Evolutionary conservation across 2,888 invertebrate species (phyloP).

Genomic region (Acleris sparsana): DNA sequence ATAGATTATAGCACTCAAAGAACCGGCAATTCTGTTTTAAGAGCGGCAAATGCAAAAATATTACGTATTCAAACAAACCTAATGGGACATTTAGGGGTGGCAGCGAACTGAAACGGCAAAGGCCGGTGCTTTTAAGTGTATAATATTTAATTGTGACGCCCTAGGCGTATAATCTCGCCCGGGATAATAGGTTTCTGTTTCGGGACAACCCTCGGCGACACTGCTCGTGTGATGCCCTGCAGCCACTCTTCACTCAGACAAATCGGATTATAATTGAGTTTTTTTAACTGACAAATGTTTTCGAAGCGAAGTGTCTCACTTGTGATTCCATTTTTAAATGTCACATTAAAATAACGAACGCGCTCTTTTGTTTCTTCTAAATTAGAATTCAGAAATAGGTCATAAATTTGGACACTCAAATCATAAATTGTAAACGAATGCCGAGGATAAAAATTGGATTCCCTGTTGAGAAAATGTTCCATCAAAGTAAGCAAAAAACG

Average conservation of each 20-base stretch:
- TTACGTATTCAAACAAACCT: slow-evolving; percentile 84
- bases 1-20: slow-evolving; percentile 83
- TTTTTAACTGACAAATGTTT: slow-evolving; percentile 71
- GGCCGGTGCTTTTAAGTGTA: slow-evolving; percentile 84
- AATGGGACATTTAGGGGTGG: slow-evolving; percentile 84
- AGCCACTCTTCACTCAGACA: slow-evolving; percentile 76
- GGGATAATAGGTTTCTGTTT: slow-evolving; percentile 84
- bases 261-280: slow-evolving; percentile 81
- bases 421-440: slow-evolving; percentile 76
- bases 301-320: slow-evolving; percentile 43
- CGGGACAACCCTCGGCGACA: slow-evolving; percentile 81
- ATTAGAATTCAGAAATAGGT: slow-evolving; percentile 46
- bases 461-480: slow-evolving; percentile 81
- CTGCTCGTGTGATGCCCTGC: slow-evolving; percentile 77
- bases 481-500: slow-evolving; percentile 83
- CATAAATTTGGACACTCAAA: slow-evolving; percentile 62
- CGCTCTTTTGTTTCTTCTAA: background rate
- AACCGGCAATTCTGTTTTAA: slow-evolving; percentile 81
- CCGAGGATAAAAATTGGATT: slow-evolving; percentile 78
- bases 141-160: slow-evolving; percentile 85
- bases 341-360: background rate
- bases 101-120: slow-evolving; percentile 83
- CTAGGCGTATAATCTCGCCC: slow-evolving; percentile 84
- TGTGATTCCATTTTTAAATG: slow-evolving; percentile 34
- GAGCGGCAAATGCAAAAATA: slow-evolving; percentile 83